Evolutionary conservation across 2,797 vertebrate genomes (phyloP).

Genomic region (Chiroxiphia lanceolata): DNA sequence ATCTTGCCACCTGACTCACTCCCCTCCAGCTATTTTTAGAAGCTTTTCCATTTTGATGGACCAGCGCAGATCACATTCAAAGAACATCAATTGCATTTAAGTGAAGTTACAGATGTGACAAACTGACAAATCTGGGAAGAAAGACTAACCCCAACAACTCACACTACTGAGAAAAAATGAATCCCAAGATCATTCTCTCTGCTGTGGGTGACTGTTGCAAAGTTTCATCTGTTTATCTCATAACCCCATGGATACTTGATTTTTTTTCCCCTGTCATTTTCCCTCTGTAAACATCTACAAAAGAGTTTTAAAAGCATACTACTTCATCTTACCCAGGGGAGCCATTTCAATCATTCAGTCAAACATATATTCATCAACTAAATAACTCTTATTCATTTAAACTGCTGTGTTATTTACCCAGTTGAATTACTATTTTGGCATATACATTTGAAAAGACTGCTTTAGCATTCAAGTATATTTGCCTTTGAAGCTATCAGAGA

Average conservation of each 20-base stretch:
- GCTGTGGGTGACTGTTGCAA: not conserved
- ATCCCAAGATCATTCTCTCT: not conserved
- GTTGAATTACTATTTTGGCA: constrained; percentile 69
- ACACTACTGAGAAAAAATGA: not conserved
- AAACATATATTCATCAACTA: constrained; percentile 66
- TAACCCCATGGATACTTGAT: not conserved
- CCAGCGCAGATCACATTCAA: constrained; percentile 4
- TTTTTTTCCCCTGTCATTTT: not conserved
- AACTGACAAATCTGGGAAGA: constrained; percentile 13
- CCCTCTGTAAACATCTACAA: constrained; percentile 11
- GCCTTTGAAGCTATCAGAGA: constrained; percentile 22
- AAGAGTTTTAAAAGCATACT: constrained; percentile 48
- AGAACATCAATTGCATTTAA: constrained; percentile 12
- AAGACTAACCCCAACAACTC: not conserved
- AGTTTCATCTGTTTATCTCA: constrained; percentile 3
- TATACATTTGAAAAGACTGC: constrained; percentile 42
- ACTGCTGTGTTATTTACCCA: constrained; percentile 63
- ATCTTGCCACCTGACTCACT: not conserved
- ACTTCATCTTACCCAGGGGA: constrained; percentile 58
- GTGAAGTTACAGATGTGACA: constrained; percentile 7
- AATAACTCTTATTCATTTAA: constrained; percentile 71
- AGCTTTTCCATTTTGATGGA: constrained; percentile 21
- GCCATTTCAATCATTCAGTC: constrained; percentile 55
- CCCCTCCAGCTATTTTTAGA: constrained; percentile 39
- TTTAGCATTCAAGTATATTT: constrained; percentile 22